These are phyloP conservation scores for Cyprinodon brontotheroides DNA, from an alignment of 2,113 vertebrate species.

Conservation along the genomic window DNA sequence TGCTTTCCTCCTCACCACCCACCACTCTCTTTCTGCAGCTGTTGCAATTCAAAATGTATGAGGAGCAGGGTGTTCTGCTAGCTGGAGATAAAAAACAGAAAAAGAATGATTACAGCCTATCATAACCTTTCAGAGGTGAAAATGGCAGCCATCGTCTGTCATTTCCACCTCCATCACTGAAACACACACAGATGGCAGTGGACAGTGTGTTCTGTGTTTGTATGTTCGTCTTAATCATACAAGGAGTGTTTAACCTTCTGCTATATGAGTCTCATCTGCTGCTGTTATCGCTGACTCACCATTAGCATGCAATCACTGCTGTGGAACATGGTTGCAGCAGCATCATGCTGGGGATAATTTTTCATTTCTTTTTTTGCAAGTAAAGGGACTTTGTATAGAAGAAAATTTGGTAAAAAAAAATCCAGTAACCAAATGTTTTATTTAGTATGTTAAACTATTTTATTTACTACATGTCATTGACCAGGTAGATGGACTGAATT, in stretches of 20 bases:
- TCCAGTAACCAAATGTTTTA: neutral
- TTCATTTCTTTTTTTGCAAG: neutral
- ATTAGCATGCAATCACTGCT: neutral
- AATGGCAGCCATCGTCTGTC: slow-evolving; percentile 9
- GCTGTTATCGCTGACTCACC: neutral
- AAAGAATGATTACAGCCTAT: slow-evolving; percentile 24
- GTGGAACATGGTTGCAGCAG: neutral
- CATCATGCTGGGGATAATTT: neutral
- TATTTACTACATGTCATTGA: neutral
- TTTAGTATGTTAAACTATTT: neutral
- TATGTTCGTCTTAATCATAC: slow-evolving; percentile 18
- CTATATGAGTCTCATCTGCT: neutral
- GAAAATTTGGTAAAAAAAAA: too few species aligned
- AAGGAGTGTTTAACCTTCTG: neutral
- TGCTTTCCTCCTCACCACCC: neutral
- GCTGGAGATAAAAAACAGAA: neutral
- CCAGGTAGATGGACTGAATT: neutral
- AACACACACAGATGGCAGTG: slow-evolving; percentile 33
- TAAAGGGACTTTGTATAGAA: neutral
- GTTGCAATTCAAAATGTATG: slow-evolving; percentile 58
- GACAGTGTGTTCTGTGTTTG: slow-evolving; percentile 11
- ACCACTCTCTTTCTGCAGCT: neutral
- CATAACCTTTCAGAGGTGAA: slow-evolving; percentile 34
- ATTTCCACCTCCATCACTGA: slow-evolving; percentile 19
- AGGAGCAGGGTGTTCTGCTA: slow-evolving; percentile 29